A percentile compares a stretch with the other conserved stretches of the same genome.
Conservation (phyloP, 2,888 invertebrate genomes). For the Drosophila kambysellisi region DNA sequence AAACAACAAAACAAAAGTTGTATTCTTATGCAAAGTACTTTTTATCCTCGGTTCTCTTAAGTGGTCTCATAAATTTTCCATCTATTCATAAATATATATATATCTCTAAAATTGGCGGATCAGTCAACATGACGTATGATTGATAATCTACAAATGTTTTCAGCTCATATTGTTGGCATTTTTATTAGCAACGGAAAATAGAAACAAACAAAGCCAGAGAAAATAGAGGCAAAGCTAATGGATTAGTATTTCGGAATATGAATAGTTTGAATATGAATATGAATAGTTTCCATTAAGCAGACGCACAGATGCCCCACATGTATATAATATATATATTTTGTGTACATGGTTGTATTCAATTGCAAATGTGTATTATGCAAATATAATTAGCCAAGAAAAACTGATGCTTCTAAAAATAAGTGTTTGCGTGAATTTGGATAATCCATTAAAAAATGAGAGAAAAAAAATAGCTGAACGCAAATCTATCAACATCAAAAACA, state of each 20-base stretch:
- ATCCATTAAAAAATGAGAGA: conserved; percentile 6
- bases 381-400: conserved; percentile 20
- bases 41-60: too few relatives aligned
- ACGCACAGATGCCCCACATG: conserved; percentile 26
- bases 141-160: conserved; percentile 33
- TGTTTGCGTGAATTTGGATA: conserved; percentile 22
- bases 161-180: conserved; percentile 22
- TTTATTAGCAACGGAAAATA: conserved; percentile 24
- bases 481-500: conserved; percentile 24
- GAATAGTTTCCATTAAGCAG: conserved; percentile 1
- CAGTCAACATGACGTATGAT: conserved; percentile 59
- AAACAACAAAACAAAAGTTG: neutral
- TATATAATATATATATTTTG: neutral
- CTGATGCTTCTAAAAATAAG: conserved; percentile 29
- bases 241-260: conserved; percentile 10
- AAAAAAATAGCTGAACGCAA: conserved; percentile 23
- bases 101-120: conserved; percentile 14
- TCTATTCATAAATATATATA: neutral
- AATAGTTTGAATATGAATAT: conserved; percentile 2
- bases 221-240: conserved; percentile 26
- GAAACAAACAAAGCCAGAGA: conserved; percentile 6
- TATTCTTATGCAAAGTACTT: neutral
- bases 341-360: conserved; percentile 3
- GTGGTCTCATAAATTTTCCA: neutral
- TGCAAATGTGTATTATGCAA: conserved; percentile 24